These are phyloP conservation scores for Mastomys natalensis DNA, from an alignment of 2,113 vertebrate genomes.

Conservation along the genomic window DNA sequence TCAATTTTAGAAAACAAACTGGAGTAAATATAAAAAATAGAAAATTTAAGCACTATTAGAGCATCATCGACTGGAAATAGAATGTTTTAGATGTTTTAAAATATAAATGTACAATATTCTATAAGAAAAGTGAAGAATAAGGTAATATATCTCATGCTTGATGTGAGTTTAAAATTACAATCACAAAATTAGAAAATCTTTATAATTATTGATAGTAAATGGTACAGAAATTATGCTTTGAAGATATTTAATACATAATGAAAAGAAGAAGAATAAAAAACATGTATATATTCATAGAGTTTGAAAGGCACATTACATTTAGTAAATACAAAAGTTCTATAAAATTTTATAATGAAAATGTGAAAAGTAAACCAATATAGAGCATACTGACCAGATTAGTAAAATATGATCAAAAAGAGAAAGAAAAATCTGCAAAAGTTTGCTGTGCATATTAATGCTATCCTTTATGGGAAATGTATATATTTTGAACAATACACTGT, in stretches of 20 bases:
- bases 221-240: neutral
- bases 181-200: neutral
- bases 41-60: neutral
- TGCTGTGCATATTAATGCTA: neutral
- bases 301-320: neutral
- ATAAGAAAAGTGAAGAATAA: neutral
- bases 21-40: neutral
- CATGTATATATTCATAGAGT: neutral
- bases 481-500: neutral
- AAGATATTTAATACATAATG: neutral
- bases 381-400: neutral
- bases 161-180: neutral
- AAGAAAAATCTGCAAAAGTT: neutral
- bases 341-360: neutral
- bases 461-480: neutral
- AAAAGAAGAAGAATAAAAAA: neutral
- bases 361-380: neutral
- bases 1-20: neutral
- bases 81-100: slow-evolving; percentile 10
- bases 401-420: neutral
- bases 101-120: neutral
- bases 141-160: neutral
- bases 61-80: neutral
- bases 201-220: neutral
- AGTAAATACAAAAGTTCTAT: neutral